These are phyloP conservation scores for Temnothorax curvispinosus DNA, from an alignment of 1,140 invertebrate genomes.

Conservation along the genomic window DNA sequence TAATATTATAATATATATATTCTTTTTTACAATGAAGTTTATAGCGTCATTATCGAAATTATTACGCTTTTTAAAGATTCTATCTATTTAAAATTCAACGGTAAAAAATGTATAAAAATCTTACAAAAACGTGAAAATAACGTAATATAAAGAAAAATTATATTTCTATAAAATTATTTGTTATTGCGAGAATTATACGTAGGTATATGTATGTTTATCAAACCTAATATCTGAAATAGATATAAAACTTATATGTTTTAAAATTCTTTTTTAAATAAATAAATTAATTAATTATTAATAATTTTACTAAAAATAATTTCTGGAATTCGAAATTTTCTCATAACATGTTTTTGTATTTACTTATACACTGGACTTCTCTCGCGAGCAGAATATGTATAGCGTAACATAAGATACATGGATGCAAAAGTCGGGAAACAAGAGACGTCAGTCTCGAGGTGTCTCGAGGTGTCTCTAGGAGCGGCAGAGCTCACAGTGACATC, in stretches of 20 bases:
- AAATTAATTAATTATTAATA: background rate
- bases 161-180: background rate
- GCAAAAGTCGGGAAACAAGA: background rate
- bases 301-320: background rate
- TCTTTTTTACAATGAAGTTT: background rate
- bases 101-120: background rate
- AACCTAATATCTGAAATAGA: background rate
- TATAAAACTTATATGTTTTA: background rate
- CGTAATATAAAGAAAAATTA: background rate
- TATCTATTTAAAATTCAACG: background rate
- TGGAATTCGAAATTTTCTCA: background rate
- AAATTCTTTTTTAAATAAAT: background rate
- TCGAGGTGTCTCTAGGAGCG: slow-evolving; percentile 19
- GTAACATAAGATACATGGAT: background rate
- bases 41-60: background rate
- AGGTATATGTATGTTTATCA: background rate
- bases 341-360: background rate
- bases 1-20: background rate
- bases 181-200: background rate
- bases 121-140: background rate
- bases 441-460: background rate
- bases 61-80: background rate
- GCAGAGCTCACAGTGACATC: slow-evolving; percentile 60
- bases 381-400: background rate
- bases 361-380: background rate